These are phyloP conservation scores for Poicephalus meyeri DNA, from an alignment of 2,113 vertebrate species.

Conservation along the genomic window DNA sequence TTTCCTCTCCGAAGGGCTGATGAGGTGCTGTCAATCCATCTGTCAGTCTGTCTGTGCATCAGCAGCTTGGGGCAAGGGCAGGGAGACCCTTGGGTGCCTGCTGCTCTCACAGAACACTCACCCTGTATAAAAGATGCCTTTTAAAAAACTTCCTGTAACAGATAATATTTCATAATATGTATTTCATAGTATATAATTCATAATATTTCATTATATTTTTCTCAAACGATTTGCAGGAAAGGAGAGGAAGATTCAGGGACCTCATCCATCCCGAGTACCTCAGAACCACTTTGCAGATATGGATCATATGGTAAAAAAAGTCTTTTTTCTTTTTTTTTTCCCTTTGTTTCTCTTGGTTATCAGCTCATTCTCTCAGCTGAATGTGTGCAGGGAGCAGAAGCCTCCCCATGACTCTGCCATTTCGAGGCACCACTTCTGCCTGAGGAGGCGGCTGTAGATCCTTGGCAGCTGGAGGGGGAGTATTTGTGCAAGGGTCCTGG, in stretches of 20 bases:
- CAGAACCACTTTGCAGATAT: slow-evolving; percentile 88
- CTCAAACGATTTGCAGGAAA: slow-evolving; percentile 67
- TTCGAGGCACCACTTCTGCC: not conserved
- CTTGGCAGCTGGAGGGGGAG: not conserved
- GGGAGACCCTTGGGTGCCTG: not conserved
- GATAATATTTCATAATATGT: not conserved
- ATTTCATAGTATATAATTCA: not conserved
- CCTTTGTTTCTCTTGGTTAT: not conserved
- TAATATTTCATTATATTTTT: not conserved
- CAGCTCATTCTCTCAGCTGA: not conserved
- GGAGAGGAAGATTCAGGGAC: slow-evolving; percentile 83
- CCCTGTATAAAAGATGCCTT: not conserved
- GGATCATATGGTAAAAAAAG: slow-evolving; percentile 89
- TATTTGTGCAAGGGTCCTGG: not conserved
- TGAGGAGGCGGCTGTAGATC: not conserved
- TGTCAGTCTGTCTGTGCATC: not conserved
- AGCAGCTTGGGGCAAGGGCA: not conserved
- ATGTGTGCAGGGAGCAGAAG: not conserved
- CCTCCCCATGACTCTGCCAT: not conserved
- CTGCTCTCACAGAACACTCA: not conserved
- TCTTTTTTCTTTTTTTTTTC: not conserved
- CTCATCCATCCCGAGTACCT: slow-evolving; percentile 80
- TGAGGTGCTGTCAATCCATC: not conserved
- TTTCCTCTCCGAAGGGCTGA: not conserved
- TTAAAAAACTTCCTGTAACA: not conserved